Evolutionary conservation across 2,113 vertebrate species (phyloP).

Genomic region (Pangasianodon gigas): DNA sequence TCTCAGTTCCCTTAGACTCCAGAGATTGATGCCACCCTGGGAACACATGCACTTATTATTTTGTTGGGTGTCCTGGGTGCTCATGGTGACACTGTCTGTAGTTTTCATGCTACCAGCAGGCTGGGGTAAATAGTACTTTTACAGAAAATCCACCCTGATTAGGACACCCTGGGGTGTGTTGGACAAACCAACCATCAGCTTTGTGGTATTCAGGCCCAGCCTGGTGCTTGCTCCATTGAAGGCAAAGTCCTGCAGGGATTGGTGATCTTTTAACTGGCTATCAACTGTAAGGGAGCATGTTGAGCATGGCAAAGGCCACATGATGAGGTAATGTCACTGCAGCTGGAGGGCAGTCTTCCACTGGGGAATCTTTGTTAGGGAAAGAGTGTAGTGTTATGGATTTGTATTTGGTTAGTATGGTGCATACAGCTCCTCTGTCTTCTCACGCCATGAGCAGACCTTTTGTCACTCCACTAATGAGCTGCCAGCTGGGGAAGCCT

Average conservation of each 20-base stretch:
- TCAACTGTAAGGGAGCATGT: background rate
- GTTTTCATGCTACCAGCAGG: background rate
- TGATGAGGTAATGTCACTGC: background rate
- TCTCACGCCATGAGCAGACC: constrained; percentile 7
- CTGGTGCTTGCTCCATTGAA: too few species aligned
- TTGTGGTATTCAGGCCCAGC: background rate
- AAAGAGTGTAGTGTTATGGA: background rate
- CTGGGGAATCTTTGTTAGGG: background rate
- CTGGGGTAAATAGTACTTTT: background rate
- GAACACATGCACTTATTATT: background rate
- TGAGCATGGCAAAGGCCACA: background rate
- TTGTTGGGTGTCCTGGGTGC: background rate
- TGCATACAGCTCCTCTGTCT: background rate
- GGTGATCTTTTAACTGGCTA: background rate
- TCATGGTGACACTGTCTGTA: background rate
- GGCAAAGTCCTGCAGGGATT: background rate
- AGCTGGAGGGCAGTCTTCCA: background rate
- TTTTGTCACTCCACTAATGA: constrained; percentile 30
- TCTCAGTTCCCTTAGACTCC: background rate
- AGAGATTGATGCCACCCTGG: background rate
- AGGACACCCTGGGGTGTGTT: background rate
- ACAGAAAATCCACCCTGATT: background rate
- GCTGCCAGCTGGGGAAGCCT: constrained; percentile 13
- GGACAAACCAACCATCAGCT: background rate
- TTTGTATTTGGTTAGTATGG: background rate